These are phyloP conservation scores for Thryonomys swinderianus DNA, from an alignment of 2,113 vertebrate species.

Conservation along the genomic window DNA sequence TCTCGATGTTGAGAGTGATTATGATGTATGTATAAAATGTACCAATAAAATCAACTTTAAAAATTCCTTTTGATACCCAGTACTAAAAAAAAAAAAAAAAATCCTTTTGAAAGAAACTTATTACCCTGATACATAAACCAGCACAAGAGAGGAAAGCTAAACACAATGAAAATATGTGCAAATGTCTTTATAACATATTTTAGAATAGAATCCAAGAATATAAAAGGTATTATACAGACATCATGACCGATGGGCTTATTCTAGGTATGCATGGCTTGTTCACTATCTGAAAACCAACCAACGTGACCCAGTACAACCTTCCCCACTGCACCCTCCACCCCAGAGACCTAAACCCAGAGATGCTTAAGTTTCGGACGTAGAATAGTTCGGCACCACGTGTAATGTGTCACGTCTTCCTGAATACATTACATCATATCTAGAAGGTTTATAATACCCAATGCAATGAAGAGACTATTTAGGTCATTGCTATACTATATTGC, in stretches of 20 bases:
- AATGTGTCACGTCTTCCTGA: background rate
- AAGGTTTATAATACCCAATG: background rate
- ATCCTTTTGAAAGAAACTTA: background rate
- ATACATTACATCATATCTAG: background rate
- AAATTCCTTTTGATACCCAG: too few species aligned
- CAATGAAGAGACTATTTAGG: background rate
- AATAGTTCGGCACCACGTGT: too few species aligned
- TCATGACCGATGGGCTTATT: background rate
- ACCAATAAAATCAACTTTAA: too few species aligned
- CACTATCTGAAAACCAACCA: background rate
- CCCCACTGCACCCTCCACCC: fast-evolving
- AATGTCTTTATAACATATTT: background rate
- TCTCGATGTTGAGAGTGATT: too few species aligned
- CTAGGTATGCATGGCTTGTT: background rate
- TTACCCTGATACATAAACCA: background rate
- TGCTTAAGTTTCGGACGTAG: background rate
- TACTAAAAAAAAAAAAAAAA: too few species aligned
- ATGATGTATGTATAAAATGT: too few species aligned
- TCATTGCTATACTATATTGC: background rate
- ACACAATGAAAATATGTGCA: background rate
- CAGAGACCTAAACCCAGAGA: background rate
- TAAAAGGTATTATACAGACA: background rate
- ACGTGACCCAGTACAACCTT: background rate
- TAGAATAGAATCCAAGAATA: background rate
- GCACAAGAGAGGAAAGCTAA: background rate